Percentiles rank a stretch among this genome's conserved stretches.
Conservation (phyloP, 2,888 invertebrate species). For the Rhaphigaster nebulosa region DNA sequence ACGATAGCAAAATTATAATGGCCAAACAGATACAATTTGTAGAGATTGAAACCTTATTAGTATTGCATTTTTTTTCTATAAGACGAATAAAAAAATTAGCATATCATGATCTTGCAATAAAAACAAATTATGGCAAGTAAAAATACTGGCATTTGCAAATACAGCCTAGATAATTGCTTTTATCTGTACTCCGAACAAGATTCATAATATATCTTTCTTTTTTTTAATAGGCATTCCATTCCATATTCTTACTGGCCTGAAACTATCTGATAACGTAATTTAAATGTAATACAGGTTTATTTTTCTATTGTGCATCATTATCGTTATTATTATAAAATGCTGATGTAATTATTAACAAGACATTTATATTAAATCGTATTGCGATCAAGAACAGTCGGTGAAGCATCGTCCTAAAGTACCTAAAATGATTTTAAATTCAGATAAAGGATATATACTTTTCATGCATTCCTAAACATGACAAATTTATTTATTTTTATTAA, state of each 20-base stretch:
- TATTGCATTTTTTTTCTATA: not conserved
- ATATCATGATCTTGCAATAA: not conserved
- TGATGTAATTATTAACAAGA: no score
- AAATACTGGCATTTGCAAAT: not conserved
- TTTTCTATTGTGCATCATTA: no score
- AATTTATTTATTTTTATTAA: no score
- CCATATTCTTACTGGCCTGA: not conserved
- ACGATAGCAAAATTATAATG: not conserved
- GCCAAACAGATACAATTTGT: not conserved
- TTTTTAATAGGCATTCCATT: not conserved
- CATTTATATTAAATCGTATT: no score
- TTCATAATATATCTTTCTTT: not conserved
- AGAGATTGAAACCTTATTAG: not conserved
- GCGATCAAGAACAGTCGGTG: no score
- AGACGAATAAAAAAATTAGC: not conserved
- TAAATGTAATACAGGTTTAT: no score
- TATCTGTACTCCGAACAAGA: not conserved
- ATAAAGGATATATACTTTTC: no score
- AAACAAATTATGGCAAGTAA: not conserved
- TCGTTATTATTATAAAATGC: no score
- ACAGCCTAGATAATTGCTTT: not conserved
- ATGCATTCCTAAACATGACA: no score
- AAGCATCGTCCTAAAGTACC: no score
- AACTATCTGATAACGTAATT: not conserved
- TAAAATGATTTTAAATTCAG: no score